Conservation (phyloP, 2,888 invertebrate genomes). For the Nemapogon koenigi region DNA sequence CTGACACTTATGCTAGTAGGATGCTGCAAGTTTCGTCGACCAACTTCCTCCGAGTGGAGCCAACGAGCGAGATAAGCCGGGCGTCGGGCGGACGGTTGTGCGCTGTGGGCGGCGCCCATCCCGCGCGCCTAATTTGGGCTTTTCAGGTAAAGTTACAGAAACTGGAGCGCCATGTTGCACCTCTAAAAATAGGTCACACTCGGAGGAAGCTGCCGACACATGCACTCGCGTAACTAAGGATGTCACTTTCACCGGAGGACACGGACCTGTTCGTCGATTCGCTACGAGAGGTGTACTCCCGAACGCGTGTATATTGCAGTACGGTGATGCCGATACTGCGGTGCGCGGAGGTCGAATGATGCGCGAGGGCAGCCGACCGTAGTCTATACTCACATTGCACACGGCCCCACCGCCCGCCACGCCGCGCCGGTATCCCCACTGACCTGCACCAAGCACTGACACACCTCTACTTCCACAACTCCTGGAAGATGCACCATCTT, state of each 20-base stretch:
- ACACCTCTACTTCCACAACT: too few relatives aligned
- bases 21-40: constrained; percentile 1
- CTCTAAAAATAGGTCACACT: constrained; percentile 52
- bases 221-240: constrained; percentile 41
- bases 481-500: too few relatives aligned
- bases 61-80: constrained; percentile 20
- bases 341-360: constrained; percentile 63
- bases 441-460: too few relatives aligned
- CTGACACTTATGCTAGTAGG: constrained; percentile 41
- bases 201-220: constrained; percentile 35
- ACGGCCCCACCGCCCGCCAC: constrained; percentile 49
- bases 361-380: constrained; percentile 54
- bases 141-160: constrained; percentile 60
- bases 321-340: constrained; percentile 57
- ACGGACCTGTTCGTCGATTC: constrained; percentile 59
- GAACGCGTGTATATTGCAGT: constrained; percentile 57
- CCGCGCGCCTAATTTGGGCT: constrained; percentile 65
- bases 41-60: neutral
- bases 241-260: constrained; percentile 56
- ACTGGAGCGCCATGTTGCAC: constrained; percentile 50
- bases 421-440: constrained; percentile 8
- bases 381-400: constrained; percentile 61
- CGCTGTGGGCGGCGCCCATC: constrained; percentile 26
- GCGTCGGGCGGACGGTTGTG: constrained; percentile 37
- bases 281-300: constrained; percentile 60